Conservation (phyloP, 2,888 invertebrate genomes). For the Odiellus spinosus region DNA sequence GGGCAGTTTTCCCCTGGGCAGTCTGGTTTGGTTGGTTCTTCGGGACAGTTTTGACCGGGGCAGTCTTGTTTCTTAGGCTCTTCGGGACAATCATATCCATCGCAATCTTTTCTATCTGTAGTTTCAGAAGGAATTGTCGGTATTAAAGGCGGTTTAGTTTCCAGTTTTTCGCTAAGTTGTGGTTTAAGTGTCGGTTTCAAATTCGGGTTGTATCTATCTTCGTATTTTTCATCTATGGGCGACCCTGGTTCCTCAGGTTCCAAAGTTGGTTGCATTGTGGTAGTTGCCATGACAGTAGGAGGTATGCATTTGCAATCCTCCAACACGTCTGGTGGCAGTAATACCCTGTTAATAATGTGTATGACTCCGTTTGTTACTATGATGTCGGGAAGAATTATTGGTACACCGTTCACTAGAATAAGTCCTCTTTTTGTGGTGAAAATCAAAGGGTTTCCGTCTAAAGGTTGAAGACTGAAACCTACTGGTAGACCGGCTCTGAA, state of each 20-base stretch:
- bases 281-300: no score
- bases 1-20: no score
- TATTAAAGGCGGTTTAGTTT: not conserved
- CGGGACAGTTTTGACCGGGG: no score
- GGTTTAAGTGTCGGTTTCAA: not conserved
- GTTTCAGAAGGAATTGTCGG: not conserved
- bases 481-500: slow-evolving; percentile 22
- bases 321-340: slow-evolving; percentile 21
- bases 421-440: slow-evolving; percentile 20
- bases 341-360: slow-evolving; percentile 24
- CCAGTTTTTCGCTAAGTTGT: not conserved
- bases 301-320: slow-evolving; percentile 16
- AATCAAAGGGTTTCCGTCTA: slow-evolving; percentile 20
- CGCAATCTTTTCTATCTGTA: not conserved
- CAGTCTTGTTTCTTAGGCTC: no score
- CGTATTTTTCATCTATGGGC: no score
- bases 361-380: slow-evolving; percentile 24
- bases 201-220: no score
- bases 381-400: slow-evolving; percentile 16
- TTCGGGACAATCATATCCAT: no score
- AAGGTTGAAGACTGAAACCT: slow-evolving; percentile 18
- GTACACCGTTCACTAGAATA: slow-evolving; percentile 18
- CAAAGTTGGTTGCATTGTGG: not conserved
- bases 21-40: no score
- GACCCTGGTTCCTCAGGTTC: no score